Conservation (phyloP, 2,888 invertebrate species). For the Amorpha juglandis region DNA sequence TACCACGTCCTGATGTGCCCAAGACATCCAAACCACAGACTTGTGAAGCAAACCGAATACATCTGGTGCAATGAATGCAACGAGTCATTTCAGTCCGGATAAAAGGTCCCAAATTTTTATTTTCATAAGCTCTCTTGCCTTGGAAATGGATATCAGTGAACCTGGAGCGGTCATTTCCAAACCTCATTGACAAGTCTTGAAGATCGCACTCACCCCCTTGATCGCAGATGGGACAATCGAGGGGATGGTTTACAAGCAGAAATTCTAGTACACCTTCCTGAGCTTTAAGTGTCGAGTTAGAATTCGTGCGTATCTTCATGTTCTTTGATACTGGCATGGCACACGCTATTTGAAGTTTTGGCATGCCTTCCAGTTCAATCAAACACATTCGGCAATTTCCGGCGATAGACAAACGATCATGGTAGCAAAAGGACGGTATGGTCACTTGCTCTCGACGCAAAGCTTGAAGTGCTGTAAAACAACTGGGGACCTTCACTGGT, state of each 20-base stretch:
- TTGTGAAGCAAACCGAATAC: conserved; percentile 98
- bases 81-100: conserved; percentile 99
- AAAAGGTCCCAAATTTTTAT: conserved; percentile 97
- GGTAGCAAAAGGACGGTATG: conserved; percentile 98
- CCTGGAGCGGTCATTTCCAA: conserved; percentile 96
- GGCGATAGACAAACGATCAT: conserved; percentile 98
- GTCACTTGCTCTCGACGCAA: conserved; percentile 56
- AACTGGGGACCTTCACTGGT: conserved; percentile 94
- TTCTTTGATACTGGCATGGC: conserved; percentile 99
- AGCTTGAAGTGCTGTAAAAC: conserved; percentile 95
- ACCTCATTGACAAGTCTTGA: conserved; percentile 99
- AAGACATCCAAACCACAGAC: conserved; percentile 98
- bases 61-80: conserved; percentile 99
- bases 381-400: conserved; percentile 99
- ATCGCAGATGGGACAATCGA: conserved; percentile 99
- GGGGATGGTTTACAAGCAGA: conserved; percentile 96
- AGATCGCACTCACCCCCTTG: conserved; percentile 97
- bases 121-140: conserved; percentile 97
- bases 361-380: conserved; percentile 97
- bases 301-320: conserved; percentile 98
- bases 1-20: conserved; percentile 95
- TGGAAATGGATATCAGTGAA: conserved; percentile 95
- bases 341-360: conserved; percentile 99
- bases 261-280: conserved; percentile 97
- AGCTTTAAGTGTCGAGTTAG: conserved; percentile 89